A percentile compares a stretch with the other conserved stretches of the same genome.
These are phyloP conservation scores for Chiroxiphia lanceolata DNA, from an alignment of 2,797 vertebrate genomes.

Conservation along the genomic window DNA sequence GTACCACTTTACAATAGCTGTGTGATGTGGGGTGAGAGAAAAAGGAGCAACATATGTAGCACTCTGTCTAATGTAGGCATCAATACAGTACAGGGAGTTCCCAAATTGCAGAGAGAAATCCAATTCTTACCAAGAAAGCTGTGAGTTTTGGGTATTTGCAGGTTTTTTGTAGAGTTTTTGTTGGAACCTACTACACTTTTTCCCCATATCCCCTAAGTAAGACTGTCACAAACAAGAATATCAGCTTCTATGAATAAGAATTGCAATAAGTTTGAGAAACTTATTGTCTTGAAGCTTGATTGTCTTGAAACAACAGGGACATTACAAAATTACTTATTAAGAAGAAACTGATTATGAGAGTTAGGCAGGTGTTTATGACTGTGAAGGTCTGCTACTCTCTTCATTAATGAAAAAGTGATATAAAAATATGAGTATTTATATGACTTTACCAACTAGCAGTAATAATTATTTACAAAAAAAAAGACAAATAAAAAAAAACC, in stretches of 20 bases:
- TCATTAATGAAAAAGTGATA: neutral
- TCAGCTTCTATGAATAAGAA: neutral
- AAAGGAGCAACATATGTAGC: neutral
- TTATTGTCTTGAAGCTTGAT: neutral
- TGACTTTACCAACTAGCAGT: neutral
- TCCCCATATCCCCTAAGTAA: neutral
- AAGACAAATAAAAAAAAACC: neutral
- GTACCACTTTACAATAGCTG: neutral
- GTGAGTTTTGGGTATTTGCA: fast-evolving
- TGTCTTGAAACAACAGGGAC: neutral
- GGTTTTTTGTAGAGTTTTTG: neutral
- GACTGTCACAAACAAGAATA: neutral
- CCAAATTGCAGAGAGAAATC: neutral
- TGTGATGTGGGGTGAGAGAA: neutral
- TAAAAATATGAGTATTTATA: neutral
- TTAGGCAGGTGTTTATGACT: neutral
- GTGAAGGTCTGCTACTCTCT: neutral
- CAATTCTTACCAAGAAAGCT: neutral
- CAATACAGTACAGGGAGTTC: neutral
- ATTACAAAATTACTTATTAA: neutral
- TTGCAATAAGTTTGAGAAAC: neutral
- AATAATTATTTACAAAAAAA: neutral
- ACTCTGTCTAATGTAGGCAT: neutral
- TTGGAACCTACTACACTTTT: neutral
- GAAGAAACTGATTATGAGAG: neutral